These are phyloP conservation scores for Euleptes europaea DNA, from an alignment of 2,113 vertebrate species.

Conservation along the genomic window DNA sequence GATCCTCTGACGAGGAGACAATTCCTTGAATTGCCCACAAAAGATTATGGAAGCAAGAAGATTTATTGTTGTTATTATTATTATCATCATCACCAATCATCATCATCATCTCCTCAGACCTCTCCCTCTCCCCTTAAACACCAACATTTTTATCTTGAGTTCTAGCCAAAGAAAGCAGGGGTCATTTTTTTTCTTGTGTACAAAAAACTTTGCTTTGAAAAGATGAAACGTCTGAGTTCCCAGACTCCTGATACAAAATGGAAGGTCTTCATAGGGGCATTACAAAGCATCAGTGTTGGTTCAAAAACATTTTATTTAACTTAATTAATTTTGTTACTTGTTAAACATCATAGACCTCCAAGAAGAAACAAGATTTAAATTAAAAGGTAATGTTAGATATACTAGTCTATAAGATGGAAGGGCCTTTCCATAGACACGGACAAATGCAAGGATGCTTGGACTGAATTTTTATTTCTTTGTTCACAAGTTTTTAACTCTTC, in stretches of 20 bases:
- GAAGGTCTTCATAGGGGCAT: no score
- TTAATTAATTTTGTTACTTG: not conserved
- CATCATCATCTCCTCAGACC: not conserved
- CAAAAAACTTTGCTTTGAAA: no score
- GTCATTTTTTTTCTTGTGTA: not conserved
- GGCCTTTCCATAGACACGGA: not conserved
- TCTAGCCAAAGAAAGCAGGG: not conserved
- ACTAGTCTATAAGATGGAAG: not conserved
- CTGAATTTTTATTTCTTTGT: not conserved
- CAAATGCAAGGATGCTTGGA: not conserved
- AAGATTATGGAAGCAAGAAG: not conserved
- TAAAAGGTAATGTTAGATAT: no score
- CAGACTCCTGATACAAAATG: not conserved
- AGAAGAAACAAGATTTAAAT: not conserved
- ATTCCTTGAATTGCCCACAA: not conserved
- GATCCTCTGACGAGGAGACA: rapidly evolving
- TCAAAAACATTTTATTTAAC: no score
- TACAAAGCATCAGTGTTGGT: no score
- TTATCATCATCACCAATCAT: no score
- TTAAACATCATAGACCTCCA: not conserved
- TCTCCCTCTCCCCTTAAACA: not conserved
- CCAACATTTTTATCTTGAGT: not conserved
- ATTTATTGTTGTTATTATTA: not conserved
- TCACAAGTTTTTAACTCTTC: no score
- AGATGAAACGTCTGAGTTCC: not conserved